Percentiles rank a stretch among this genome's conserved stretches.
phyloP scores from a whole-genome alignment of 2,113 vertebrate genomes.

The Zeus faber region DNA sequence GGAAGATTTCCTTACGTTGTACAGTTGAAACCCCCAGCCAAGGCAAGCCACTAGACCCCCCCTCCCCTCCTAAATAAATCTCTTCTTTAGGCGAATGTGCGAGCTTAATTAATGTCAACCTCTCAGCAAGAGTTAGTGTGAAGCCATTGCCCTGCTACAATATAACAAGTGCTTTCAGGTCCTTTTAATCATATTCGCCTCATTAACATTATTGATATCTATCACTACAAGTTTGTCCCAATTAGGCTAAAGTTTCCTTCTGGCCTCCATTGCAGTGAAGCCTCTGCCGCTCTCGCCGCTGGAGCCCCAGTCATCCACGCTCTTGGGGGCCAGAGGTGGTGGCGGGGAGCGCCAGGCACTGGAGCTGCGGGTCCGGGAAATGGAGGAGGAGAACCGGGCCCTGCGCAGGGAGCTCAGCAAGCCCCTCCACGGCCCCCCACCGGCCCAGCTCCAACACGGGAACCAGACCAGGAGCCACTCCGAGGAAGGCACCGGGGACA shows the following conservation, averaged over 20 bases:
- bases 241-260: not conserved
- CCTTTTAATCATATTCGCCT: no score
- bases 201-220: no score
- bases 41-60: no score
- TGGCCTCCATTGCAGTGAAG: constrained; percentile 92
- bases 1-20: no score
- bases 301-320: constrained; percentile 83
- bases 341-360: constrained; percentile 84
- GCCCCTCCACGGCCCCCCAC: constrained; percentile 67
- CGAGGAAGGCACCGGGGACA: constrained; percentile 91
- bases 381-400: constrained; percentile 91
- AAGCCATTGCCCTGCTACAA: no score
- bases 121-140: no score
- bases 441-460: constrained; percentile 56
- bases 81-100: no score
- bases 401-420: constrained; percentile 89
- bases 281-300: constrained; percentile 85
- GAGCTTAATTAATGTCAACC: no score
- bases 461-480: constrained; percentile 88
- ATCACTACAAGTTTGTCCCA: no score
- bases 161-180: no score
- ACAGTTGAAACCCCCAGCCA: no score
- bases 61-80: no score
- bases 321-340: constrained; percentile 67
- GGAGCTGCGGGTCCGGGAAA: constrained; percentile 87